Evolutionary conservation across 1,140 invertebrate genomes (phyloP).

Genomic region (Lethrus apterus): DNA sequence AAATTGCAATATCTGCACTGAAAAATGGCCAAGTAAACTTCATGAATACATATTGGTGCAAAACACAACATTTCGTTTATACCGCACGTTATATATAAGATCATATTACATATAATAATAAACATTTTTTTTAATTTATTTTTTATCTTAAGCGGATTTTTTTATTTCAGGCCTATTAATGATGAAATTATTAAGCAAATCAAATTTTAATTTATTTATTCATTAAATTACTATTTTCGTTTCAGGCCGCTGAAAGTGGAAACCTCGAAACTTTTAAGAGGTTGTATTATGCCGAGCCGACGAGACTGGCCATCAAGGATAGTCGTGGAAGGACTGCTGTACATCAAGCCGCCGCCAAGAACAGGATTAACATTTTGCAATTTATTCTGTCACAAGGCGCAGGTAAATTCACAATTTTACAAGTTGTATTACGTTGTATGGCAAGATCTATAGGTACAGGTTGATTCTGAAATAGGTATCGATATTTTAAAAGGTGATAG

Average conservation of each 20-base stretch:
- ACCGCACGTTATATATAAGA: neutral
- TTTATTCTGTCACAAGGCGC: constrained; percentile 64
- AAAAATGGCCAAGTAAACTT: too few relatives aligned
- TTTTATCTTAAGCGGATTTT: neutral
- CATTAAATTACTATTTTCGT: constrained; percentile 18
- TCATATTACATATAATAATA: neutral
- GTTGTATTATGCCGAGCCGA: constrained; percentile 59
- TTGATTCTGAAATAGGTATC: too few relatives aligned
- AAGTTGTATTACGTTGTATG: neutral
- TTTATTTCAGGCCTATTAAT: neutral
- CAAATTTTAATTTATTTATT: neutral
- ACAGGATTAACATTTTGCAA: constrained; percentile 65
- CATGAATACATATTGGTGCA: neutral
- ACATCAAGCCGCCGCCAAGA: constrained; percentile 70
- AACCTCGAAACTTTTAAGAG: constrained; percentile 71
- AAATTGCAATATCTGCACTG: too few relatives aligned
- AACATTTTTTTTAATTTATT: neutral
- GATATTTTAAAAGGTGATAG: too few relatives aligned
- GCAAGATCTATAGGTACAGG: too few relatives aligned
- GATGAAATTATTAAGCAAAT: too few relatives aligned
- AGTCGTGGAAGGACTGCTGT: constrained; percentile 61
- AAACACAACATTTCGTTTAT: neutral
- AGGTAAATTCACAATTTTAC: constrained; percentile 47
- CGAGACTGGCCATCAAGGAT: constrained; percentile 61
- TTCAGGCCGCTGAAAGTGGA: constrained; percentile 72